A percentile compares a stretch with the other conserved stretches of the same genome.
phyloP scores from a whole-genome alignment of 1,140 invertebrate genomes.

The Akabosia matsudoensis region DNA sequence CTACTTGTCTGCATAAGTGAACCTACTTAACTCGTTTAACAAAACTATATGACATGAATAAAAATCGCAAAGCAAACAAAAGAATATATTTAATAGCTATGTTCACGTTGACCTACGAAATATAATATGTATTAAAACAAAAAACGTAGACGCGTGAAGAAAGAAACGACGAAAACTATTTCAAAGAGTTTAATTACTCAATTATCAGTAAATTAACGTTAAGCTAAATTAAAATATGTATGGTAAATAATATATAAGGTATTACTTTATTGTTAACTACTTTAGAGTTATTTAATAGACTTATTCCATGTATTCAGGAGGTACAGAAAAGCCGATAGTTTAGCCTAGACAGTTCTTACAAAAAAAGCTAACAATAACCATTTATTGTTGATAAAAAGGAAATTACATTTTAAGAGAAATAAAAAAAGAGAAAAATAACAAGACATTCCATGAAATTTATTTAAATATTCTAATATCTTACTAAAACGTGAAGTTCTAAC shows the following conservation, averaged over 20 bases:
- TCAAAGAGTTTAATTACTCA: constrained; percentile 12
- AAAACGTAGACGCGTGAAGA: not conserved
- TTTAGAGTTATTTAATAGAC: not conserved
- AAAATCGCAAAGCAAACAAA: constrained; percentile 6
- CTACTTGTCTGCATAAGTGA: no score
- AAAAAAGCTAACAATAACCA: constrained; percentile 23
- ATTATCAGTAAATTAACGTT: constrained; percentile 16
- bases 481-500: no score
- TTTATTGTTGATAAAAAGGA: constrained; percentile 25
- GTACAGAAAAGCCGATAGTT: constrained; percentile 15
- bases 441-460: not conserved
- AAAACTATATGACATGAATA: not conserved
- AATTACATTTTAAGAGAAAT: constrained; percentile 22
- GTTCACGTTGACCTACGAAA: constrained; percentile 20
- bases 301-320: constrained; percentile 15
- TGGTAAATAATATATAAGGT: not conserved
- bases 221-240: constrained; percentile 6
- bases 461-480: no score
- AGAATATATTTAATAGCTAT: constrained; percentile 1
- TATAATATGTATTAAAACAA: not conserved
- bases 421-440: constrained; percentile 1
- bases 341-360: constrained; percentile 22
- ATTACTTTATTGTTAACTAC: no score
- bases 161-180: not conserved
- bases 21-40: no score